Percentiles rank a stretch among this genome's conserved stretches.
Evolutionary conservation across 2,888 invertebrate species (phyloP).

Genomic region (Eulithis testata): DNA sequence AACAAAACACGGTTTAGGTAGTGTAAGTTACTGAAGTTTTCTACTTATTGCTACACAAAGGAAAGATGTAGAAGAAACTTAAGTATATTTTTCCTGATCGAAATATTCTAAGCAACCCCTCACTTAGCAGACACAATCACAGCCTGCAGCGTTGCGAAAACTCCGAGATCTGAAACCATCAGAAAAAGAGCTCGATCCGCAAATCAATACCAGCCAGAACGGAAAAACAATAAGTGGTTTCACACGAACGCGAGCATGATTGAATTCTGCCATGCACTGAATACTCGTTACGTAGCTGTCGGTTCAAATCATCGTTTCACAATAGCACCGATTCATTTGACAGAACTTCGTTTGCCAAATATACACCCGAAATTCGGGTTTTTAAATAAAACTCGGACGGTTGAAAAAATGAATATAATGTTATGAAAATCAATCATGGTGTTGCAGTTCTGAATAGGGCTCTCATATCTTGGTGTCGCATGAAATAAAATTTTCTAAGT

Average conservation of each 20-base stretch:
- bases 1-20: too few relatives aligned
- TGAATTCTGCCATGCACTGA: constrained; percentile 54
- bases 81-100: too few relatives aligned
- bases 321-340: constrained; percentile 19
- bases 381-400: constrained; percentile 11
- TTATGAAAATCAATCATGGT: constrained; percentile 18
- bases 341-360: constrained; percentile 27
- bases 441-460: constrained; percentile 7
- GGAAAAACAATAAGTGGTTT: constrained; percentile 48
- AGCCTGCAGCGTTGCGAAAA: background rate
- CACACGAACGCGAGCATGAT: constrained; percentile 47
- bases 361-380: constrained; percentile 19
- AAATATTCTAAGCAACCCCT: too few relatives aligned
- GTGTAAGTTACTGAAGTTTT: too few relatives aligned
- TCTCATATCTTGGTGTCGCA: background rate
- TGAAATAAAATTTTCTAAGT: background rate
- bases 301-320: constrained; percentile 52
- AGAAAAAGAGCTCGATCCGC: constrained; percentile 17
- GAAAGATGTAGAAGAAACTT: too few relatives aligned
- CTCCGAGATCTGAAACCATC: background rate
- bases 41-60: too few relatives aligned
- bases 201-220: constrained; percentile 20
- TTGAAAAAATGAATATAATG: constrained; percentile 19
- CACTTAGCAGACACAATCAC: background rate
- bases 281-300: constrained; percentile 57